A percentile compares a stretch with the other conserved stretches of the same genome.
Conservation (phyloP, 37 sponge, comb jelly and placozoan species). For the Chondrosia reniformis region DNA sequence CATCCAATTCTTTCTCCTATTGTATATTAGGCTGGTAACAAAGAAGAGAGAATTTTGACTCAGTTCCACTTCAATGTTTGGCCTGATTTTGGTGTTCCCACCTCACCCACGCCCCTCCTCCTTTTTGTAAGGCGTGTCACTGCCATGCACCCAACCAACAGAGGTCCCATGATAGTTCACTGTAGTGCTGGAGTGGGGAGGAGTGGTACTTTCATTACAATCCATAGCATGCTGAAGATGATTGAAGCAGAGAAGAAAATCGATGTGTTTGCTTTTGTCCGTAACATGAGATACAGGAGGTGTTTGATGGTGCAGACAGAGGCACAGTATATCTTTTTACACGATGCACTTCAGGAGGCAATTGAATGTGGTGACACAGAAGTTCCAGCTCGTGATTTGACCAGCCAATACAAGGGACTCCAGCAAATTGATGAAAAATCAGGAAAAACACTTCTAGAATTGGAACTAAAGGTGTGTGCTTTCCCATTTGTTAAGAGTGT, state of each 20-base stretch:
- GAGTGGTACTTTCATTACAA: conserved; percentile 90
- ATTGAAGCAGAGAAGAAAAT: conserved; percentile 45
- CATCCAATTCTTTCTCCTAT: too few species aligned
- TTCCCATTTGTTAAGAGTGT: too few species aligned
- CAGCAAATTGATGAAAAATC: conserved; percentile 25
- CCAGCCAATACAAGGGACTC: conserved; percentile 52
- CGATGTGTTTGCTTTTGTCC: conserved; percentile 71
- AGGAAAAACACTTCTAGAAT: conserved; percentile 34
- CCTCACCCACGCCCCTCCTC: conserved; percentile 75
- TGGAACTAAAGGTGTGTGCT: conserved; percentile 42
- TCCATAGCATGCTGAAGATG: conserved; percentile 57
- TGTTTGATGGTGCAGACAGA: conserved; percentile 92
- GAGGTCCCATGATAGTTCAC: conserved; percentile 91
- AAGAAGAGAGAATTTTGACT: conserved; percentile 64
- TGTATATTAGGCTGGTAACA: conserved; percentile 17
- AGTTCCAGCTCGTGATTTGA: conserved; percentile 70
- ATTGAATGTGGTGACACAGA: conserved; percentile 82
- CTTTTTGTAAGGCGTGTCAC: conserved; percentile 71
- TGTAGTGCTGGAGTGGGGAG: conserved; percentile 99
- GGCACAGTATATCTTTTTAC: conserved; percentile 90
- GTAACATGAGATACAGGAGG: conserved; percentile 56
- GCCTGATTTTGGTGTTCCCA: conserved; percentile 96
- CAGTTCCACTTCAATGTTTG: conserved; percentile 91
- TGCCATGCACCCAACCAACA: conserved; percentile 39
- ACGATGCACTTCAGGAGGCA: conserved; percentile 89